Base-by-base conservation (phyloP, 2,888 invertebrate species). In the Hydrotaea cyrtoneurina region DNA sequence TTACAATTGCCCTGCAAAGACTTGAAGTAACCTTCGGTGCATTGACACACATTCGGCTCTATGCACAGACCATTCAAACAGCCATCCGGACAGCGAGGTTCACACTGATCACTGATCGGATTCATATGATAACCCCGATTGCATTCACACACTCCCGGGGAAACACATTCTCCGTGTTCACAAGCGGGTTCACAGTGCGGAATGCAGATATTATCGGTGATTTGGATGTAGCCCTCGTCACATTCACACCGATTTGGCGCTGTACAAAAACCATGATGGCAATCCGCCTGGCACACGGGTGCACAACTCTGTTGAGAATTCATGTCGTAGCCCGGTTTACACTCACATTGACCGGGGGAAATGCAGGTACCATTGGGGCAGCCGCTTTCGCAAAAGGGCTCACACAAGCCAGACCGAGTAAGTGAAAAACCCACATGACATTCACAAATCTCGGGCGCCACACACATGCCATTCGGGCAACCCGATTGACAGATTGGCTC, bases 351-450 rank as follows among this genome's bases (percentile, higher is more conserved):
- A n/a, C 88, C 86, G 0, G 91, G 91, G 0, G 85, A 88, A 2
- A 83, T 66, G 80, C 93, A 93, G 13, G 4, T 5, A 0, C 83
- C 85, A 76, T 86, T 82, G 0, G 50, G 55, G n/a, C 86, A 86
- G 3, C 75, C 82, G 4, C 26, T 31, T 10, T 43, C 0, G 13
- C 92, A 92, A 0, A 86, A 21, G 0, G 91, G 92, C 19, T 88
- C 78, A 81, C 93, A 93, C 5, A 78, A 76, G 21, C 90, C 90
- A 3, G 87, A 82, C 0, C 73, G 39, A 64, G 86, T 93, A 91
- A 0, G 92, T 2, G 89, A 88, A 87, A 92, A 95, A 0, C 94
- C 95, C 8, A 91, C 87, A n/a, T 92, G 91, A 87, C 95, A 95
- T 7, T 89, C 91, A 88, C 95, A 95, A 0, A 92, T 90, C 81